Percentiles rank a stretch among this genome's conserved stretches.
Conservation (phyloP, 1,140 invertebrate genomes). For the Brachionus plicatilis region DNA sequence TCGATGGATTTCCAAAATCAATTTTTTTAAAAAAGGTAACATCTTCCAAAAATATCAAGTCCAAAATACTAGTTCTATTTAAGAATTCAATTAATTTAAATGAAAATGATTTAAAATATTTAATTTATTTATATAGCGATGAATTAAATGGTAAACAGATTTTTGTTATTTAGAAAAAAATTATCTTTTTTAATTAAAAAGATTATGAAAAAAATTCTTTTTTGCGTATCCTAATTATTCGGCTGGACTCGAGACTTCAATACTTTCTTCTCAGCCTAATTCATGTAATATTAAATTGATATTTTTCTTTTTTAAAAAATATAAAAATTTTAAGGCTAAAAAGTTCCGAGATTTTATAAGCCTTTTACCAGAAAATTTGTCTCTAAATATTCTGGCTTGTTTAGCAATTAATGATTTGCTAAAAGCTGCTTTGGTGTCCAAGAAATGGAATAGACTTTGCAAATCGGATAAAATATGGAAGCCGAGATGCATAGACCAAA, state of each 20-base stretch:
- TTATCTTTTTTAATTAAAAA: not conserved
- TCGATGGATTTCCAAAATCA: not conserved
- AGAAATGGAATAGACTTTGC: constrained; percentile 47
- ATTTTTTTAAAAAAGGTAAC: not conserved
- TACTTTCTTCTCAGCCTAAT: constrained; percentile 3
- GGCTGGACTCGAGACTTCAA: not conserved
- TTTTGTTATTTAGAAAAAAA: not conserved
- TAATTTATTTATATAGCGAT: not conserved
- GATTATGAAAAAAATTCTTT: constrained; percentile 15
- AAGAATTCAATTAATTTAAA: not conserved
- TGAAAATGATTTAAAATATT: not conserved
- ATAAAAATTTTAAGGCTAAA: constrained; percentile 43
- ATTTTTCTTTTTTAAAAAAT: not conserved
- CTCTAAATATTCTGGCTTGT: constrained; percentile 47
- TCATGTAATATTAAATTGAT: constrained; percentile 24
- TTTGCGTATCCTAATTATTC: not conserved
- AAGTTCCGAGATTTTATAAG: constrained; percentile 49
- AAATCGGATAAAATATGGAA: constrained; percentile 49
- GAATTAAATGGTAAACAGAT: not conserved
- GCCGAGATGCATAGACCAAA: constrained; percentile 46
- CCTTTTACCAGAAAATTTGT: constrained; percentile 47
- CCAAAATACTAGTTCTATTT: not conserved
- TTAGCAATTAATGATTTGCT: constrained; percentile 46
- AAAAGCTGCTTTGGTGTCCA: constrained; percentile 48
- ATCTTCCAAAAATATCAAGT: not conserved